Evolutionary conservation across 2,113 vertebrate genomes (phyloP), one percentile per base, ranked within the genome.

Genomic region (Rhea americana): DNA sequence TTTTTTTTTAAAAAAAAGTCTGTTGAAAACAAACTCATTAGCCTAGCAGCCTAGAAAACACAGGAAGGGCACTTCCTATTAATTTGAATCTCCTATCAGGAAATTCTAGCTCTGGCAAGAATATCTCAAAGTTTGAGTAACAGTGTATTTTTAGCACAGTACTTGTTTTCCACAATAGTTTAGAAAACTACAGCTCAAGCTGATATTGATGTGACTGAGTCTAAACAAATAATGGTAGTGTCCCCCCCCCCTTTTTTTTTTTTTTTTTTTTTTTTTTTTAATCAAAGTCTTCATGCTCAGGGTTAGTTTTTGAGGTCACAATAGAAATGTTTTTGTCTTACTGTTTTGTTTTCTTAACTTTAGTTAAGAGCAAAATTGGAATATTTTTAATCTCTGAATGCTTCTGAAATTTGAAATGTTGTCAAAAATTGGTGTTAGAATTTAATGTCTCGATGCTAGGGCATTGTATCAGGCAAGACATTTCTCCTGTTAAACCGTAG

Each of bases 41-140:
- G 51, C 14, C 50, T 87, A 26, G 79, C 67, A 83, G 47, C 72
- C 62, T 61, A 82, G 73, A 92, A 96, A 94, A 96, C 72, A 93
- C 76, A 90, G 96, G 93, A 96, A 96, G 58, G 56, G 77, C 48
- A 95, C 71, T 97, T 95, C 92, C 90, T 93, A 92, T 80, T 94
- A 93, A 92, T 93, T 94, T 88, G 63, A 92, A 65, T 94, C 76
- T 94, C 90, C 30, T 94, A 84, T 91, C 86, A 91, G 90, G 95
- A 96, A 96, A 59, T 93, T 43, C 72, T 84, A 53, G 89, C 79
- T 91, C 82, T 92, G 73, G 81, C 92, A 79, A 94, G 81, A 88
- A 62, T 93, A 79, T 91, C 78, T 96, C 12, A 2, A 85, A 92
- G 91, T 93, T 93, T 75, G 58, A 92, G 76, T 94, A 94, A 86